phyloP scores from a whole-genome alignment of 2,888 invertebrate genomes.

The Cabera pusaria region DNA sequence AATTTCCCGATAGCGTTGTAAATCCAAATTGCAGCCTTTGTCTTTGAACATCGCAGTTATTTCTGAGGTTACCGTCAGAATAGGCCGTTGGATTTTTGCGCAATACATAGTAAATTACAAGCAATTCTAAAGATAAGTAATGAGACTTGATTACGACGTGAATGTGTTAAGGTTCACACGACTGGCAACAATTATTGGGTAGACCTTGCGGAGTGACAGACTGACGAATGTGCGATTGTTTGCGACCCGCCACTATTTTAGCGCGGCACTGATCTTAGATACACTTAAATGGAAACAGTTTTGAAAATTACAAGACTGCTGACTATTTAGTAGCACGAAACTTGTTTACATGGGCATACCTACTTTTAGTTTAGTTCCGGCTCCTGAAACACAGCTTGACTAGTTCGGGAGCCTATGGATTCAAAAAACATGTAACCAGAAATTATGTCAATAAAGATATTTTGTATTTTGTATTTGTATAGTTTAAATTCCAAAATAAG shows the following conservation, averaged over 20 bases:
- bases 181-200: conserved; percentile 51
- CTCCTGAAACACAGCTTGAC: no score
- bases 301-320: no score
- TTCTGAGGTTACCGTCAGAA: conserved; percentile 21
- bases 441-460: no score
- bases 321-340: no score
- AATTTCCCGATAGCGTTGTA: conserved; percentile 16
- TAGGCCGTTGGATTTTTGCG: conserved; percentile 35
- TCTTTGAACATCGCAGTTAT: conserved; percentile 17
- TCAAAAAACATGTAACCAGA: no score
- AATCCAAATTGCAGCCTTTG: conserved; percentile 15
- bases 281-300: no score
- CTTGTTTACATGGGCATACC: no score
- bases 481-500: no score
- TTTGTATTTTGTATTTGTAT: no score
- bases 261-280: conserved; percentile 12
- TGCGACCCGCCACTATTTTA: conserved; percentile 23
- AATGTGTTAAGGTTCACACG: conserved; percentile 69
- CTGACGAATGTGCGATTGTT: conserved; percentile 73
- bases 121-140: conserved; percentile 55
- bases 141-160: conserved; percentile 53
- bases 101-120: conserved; percentile 45
- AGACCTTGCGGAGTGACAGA: conserved; percentile 72
- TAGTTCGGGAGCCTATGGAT: no score
- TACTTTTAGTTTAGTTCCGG: no score